phyloP scores from a whole-genome alignment of 92 coral and sea anemone species.

The Parazoanthus darwini region DNA sequence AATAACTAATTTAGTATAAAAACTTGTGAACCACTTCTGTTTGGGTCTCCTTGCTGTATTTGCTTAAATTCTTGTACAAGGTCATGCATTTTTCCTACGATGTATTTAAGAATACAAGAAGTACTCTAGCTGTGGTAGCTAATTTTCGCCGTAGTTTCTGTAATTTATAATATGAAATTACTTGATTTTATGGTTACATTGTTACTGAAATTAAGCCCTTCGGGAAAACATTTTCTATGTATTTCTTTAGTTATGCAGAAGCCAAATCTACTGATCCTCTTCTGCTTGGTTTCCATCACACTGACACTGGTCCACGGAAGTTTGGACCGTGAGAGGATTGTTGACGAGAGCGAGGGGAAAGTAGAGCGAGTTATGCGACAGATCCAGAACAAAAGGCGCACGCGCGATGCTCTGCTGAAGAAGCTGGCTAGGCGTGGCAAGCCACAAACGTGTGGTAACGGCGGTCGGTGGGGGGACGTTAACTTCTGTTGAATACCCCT shows the following conservation, averaged over 20 bases:
- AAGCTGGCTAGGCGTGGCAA: not conserved
- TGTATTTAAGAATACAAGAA: no score
- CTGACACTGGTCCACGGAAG: not conserved
- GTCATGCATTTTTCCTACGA: no score
- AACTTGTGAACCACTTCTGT: no score
- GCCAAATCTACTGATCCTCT: not conserved
- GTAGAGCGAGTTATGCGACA: not conserved
- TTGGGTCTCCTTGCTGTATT: no score
- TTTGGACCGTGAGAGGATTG: not conserved
- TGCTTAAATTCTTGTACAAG: no score
- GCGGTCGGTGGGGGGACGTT: not conserved
- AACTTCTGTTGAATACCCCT: not conserved
- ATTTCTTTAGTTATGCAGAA: not conserved
- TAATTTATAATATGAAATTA: no score
- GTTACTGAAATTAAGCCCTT: no score
- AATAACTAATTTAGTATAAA: no score
- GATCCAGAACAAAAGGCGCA: not conserved
- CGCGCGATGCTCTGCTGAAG: not conserved
- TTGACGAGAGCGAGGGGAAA: not conserved
- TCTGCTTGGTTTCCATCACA: not conserved
- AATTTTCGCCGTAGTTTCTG: no score
- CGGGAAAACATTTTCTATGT: no score
- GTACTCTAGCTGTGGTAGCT: no score
- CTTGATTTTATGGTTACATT: no score
- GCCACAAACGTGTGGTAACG: not conserved